Percentiles rank a stretch among this genome's conserved stretches.
These are phyloP conservation scores for Sinhomidia bicolor DNA, from an alignment of 2,888 invertebrate species.

Conservation along the genomic window DNA sequence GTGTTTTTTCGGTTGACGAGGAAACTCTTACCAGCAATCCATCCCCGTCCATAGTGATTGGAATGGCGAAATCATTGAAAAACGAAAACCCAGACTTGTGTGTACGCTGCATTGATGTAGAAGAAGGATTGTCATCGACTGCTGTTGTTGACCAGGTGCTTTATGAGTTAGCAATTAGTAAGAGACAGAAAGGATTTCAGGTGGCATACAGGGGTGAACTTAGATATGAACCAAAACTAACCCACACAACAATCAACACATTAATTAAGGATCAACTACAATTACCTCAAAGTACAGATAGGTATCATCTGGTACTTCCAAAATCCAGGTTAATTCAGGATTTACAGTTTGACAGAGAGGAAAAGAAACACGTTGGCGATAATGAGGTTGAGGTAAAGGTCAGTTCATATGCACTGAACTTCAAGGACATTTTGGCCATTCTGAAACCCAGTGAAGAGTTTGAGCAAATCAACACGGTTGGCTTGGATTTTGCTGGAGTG, in stretches of 20 bases:
- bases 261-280: not conserved
- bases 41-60: too few species aligned
- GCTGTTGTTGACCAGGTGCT: not conserved
- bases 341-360: not conserved
- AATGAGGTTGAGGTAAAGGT: not conserved
- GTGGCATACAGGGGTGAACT: not conserved
- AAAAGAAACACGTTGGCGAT: not conserved
- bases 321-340: not conserved
- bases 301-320: not conserved
- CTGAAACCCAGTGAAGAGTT: constrained; percentile 13
- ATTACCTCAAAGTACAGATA: not conserved
- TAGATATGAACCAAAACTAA: constrained; percentile 16
- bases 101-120: constrained; percentile 33
- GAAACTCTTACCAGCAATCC: too few species aligned
- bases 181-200: not conserved
- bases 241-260: not conserved
- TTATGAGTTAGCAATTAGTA: not conserved
- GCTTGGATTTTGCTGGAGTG: constrained; percentile 49
- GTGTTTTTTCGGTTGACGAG: too few species aligned
- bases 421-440: not conserved
- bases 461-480: not conserved
- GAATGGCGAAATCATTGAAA: constrained; percentile 35
- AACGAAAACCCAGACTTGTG: constrained; percentile 5
- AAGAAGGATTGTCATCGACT: not conserved
- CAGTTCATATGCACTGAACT: not conserved